Evolutionary conservation across 2,888 invertebrate genomes (phyloP).

Genomic region (Aplocera efformata): DNA sequence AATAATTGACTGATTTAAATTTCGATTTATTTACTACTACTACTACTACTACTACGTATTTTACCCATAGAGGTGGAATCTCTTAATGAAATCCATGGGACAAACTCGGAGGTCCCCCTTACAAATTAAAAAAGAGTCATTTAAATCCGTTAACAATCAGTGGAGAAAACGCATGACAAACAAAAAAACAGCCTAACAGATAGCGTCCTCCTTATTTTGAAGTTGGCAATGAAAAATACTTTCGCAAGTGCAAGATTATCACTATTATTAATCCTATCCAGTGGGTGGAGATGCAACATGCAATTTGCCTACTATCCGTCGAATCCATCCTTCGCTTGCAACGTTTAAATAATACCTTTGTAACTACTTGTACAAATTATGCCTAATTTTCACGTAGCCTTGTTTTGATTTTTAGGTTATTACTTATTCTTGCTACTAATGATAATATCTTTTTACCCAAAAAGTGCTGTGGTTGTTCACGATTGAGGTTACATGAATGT

Average conservation of each 20-base stretch:
- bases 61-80: too few species aligned
- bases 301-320: constrained; percentile 46
- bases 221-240: too few species aligned
- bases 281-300: constrained; percentile 39
- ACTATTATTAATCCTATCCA: constrained; percentile 28
- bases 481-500: constrained; percentile 3
- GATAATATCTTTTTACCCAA: neutral
- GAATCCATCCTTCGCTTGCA: constrained; percentile 58
- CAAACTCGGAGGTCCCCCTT: too few species aligned
- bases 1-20: too few species aligned
- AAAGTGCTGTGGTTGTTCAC: neutral
- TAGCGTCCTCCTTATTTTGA: too few species aligned
- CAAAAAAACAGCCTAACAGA: too few species aligned
- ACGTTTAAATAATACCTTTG: constrained; percentile 36
- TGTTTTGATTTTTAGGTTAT: neutral
- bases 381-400: constrained; percentile 26
- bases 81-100: too few species aligned
- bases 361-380: constrained; percentile 37
- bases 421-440: neutral
- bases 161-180: too few species aligned
- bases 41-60: too few species aligned
- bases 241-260: constrained; percentile 38
- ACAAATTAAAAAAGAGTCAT: too few species aligned
- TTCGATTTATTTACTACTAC: too few species aligned
- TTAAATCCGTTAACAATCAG: too few species aligned